Percentiles rank a stretch among this genome's conserved stretches.
Conservation (phyloP, 2,113 vertebrate genomes). For the Neomonachus schauinslandi region DNA sequence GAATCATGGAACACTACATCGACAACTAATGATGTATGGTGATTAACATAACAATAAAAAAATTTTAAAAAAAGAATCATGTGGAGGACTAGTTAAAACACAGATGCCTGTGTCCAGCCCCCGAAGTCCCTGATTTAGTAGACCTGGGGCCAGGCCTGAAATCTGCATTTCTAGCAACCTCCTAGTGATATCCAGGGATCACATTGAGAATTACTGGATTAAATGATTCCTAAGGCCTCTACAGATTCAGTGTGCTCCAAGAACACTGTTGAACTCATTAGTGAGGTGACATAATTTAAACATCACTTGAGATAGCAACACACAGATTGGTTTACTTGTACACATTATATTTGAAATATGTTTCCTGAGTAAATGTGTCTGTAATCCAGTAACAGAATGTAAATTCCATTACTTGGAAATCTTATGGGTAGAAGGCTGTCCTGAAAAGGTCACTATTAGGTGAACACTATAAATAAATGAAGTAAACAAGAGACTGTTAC, state of each 20-base stretch:
- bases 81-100: not conserved
- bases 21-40: no score
- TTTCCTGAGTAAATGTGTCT: not conserved
- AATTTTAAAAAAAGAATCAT: not conserved
- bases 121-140: not conserved
- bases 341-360: not conserved
- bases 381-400: not conserved
- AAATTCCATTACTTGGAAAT: constrained; percentile 3
- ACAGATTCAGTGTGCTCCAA: not conserved
- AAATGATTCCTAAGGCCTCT: not conserved
- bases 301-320: not conserved
- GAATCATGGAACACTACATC: no score
- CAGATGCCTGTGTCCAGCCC: not conserved
- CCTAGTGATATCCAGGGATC: not conserved
- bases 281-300: not conserved
- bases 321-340: not conserved
- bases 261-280: not conserved
- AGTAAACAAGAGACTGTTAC: not conserved
- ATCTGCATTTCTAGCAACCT: not conserved
- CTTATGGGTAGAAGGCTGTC: not conserved
- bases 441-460: not conserved
- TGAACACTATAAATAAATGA: constrained; percentile 51
- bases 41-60: no score
- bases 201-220: not conserved
- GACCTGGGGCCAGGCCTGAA: not conserved